Evolutionary conservation across 2,797 vertebrate genomes (phyloP), one percentile per base, ranked within the genome.

Genomic region (Eulemur albifrons): DNA sequence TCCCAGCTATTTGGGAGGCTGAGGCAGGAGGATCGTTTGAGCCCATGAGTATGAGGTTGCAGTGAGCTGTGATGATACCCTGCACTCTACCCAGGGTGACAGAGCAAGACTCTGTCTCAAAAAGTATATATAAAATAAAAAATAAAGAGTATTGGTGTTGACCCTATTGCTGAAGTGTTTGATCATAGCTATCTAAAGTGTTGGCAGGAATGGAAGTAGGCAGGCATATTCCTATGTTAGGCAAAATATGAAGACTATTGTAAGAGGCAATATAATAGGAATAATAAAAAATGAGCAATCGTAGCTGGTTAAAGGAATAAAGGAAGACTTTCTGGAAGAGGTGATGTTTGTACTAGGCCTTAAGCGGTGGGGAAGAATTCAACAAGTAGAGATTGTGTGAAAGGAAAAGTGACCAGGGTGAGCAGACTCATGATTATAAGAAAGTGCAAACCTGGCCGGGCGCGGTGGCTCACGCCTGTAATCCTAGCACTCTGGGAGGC

Each of bases 231-330:
- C 67, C 73, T 95, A 10, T 57, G 69, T 25, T 79, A 76, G 65
- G 63, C 48, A 91, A 85, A 95, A 79, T 91, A 72, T 77, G 48
- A 54, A 88, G 23, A 82, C 52, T 88, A 72, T 83, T 23, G 14
- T 50, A 94, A 79, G 57, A 84, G 21, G 9, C 32, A 45, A 54
- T 95, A 13, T 65, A 50, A n/a, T 11, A 73, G 35, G 23, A 96
- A 54, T 81, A 89, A 86, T 94, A 52, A 85, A 94, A 94, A 94
- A 89, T 85, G 43, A 50, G 82, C 13, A 57, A 45, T 73, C 17
- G 72, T 73, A 82, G 35, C 75, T 80, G 21, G 27, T 67, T 86
- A 92, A 91, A 69, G 72, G 35, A 73, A 79, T 88, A 27, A 93
- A 85, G 70, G 65, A 65, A 81, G 48, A 79, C 75, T 69, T 89